Percentiles rank a stretch among this genome's conserved stretches.
phyloP scores from a whole-genome alignment of 2,888 invertebrate species.

The Pherbina coryleti region DNA sequence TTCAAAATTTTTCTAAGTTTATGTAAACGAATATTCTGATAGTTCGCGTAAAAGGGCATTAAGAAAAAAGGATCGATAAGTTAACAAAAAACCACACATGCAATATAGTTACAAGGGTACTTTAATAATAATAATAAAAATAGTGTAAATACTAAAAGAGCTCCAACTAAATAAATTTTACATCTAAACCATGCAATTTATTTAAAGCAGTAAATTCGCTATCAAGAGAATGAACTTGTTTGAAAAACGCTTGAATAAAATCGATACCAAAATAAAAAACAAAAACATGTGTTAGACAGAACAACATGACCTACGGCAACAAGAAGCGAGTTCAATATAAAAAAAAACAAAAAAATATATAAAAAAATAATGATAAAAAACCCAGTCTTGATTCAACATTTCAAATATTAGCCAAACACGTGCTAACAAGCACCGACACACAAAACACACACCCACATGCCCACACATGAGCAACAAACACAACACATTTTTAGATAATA shows the following conservation, averaged over 20 bases:
- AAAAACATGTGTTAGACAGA: background rate
- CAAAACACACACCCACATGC: background rate
- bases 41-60: too few relatives aligned
- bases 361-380: background rate
- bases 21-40: too few relatives aligned
- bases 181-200: too few relatives aligned
- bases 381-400: background rate
- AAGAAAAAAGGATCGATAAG: too few relatives aligned
- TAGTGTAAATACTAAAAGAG: background rate
- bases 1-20: too few relatives aligned
- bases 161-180: too few relatives aligned
- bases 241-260: too few relatives aligned
- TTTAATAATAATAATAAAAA: background rate
- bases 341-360: background rate
- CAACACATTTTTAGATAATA: slow-evolving; percentile 3
- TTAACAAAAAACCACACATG: too few relatives aligned
- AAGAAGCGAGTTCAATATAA: background rate
- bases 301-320: background rate
- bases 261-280: background rate
- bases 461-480: background rate
- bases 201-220: too few relatives aligned
- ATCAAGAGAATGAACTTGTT: too few relatives aligned
- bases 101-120: too few relatives aligned
- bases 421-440: background rate
- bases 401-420: background rate